Evolutionary conservation across 2,888 invertebrate genomes (phyloP), one percentile per base, ranked within the genome.

Genomic region (Ochropleura plecta): DNA sequence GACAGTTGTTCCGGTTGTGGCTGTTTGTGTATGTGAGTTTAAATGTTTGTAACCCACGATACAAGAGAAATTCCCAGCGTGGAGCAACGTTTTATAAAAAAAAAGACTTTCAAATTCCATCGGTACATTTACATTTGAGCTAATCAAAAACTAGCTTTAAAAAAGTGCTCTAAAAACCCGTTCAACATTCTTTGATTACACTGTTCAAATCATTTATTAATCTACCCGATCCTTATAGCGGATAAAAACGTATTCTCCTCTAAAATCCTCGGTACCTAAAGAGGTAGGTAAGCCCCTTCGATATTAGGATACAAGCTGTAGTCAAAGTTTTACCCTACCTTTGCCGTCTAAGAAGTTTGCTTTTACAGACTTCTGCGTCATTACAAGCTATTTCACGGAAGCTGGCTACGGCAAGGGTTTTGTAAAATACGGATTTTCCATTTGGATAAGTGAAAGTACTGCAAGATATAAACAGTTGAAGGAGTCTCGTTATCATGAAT

Each of bases 321-420:
- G 78, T 49, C 46, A 67, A 88, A 86, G 75, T 86, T 85, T 67
- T 42, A 30, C 30, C 30, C 30, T 30, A 30, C 53, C 51, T 79
- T 71, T 74, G n/a, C n/a, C 69, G 62, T 68, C 65, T 72, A 66
- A 76, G 85, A 87, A 85, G 51, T 85, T 85, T 86, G 66, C 63
- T 55, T 73, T n/a, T 70, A 57, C 71, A 42, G 64, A 65, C 53
- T 78, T 85, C 85, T 71, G 59, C 60, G 60, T 67, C 67, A 74
- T 78, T 78, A 76, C 73, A 68, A 57, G 68, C 68, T 48, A 78
- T 74, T 85, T 74, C 73, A 74, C 69, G 63, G 60, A n/a, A 20
- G 16, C 44, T 59, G 18, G 46, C 51, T 65, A 51, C 46, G n/a
- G 46, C 53, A 16, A 7, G n/a, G 30, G 46, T 70, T 85, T 75